Percentiles rank a stretch among this genome's conserved stretches.
phyloP scores from a whole-genome alignment of 2,797 vertebrate species.

The Phyllotis vaccarum region DNA sequence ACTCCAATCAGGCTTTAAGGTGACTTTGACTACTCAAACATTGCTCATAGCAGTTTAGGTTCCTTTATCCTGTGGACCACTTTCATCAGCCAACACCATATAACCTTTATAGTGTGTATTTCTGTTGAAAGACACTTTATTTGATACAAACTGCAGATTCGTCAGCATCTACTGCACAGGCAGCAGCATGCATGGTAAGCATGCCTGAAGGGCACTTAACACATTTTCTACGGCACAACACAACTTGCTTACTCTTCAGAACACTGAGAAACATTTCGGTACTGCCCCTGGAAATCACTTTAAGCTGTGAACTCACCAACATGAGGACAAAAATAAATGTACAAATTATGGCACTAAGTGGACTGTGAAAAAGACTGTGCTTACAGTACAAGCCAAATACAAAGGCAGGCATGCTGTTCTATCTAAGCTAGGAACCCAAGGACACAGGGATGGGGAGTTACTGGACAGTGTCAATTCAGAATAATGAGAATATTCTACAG shows the following conservation, averaged over 20 bases:
- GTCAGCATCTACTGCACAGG: background rate
- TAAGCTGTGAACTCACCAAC: constrained; percentile 20
- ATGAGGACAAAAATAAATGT: constrained; percentile 15
- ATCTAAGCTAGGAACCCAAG: background rate
- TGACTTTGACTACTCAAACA: background rate
- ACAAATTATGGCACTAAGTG: background rate
- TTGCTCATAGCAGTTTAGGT: background rate
- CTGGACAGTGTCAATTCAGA: background rate
- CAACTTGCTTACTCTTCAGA: background rate
- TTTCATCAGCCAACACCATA: background rate
- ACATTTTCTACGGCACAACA: background rate
- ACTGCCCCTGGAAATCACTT: background rate
- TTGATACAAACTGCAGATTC: background rate
- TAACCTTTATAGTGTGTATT: background rate
- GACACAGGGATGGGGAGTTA: background rate
- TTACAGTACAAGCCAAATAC: background rate
- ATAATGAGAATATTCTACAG: background rate
- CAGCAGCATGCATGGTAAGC: background rate
- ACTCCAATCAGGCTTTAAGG: background rate
- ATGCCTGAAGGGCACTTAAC: background rate
- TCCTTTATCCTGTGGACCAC: background rate
- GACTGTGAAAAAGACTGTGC: background rate
- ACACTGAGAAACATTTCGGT: background rate
- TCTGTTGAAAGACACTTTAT: constrained; percentile 41
- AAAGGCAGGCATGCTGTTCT: background rate